A percentile compares a stretch with the other conserved stretches of the same genome.
Evolutionary conservation across 2,113 vertebrate genomes (phyloP).

Genomic region (Platysternon megacephalum): DNA sequence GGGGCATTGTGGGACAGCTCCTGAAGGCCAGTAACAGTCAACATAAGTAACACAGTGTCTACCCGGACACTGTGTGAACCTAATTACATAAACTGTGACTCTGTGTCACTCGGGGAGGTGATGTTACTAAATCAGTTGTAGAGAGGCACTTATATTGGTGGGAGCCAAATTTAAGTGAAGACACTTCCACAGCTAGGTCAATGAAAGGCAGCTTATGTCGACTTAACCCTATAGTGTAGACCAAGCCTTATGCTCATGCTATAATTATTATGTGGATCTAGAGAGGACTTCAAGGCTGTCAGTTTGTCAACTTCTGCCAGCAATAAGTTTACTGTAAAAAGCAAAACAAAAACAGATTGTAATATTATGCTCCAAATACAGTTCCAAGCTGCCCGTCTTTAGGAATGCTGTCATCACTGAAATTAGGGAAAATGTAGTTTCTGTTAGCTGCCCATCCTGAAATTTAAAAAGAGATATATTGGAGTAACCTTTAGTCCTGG

Average conservation of each 20-base stretch:
- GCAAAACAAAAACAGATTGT: background rate
- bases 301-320: background rate
- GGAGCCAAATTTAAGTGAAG: background rate
- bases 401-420: background rate
- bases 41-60: background rate
- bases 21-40: background rate
- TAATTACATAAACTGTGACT: background rate
- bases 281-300: background rate
- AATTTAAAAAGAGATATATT: background rate
- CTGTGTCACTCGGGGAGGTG: background rate
- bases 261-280: background rate
- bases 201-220: background rate
- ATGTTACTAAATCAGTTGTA: background rate
- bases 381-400: background rate
- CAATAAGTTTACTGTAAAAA: background rate
- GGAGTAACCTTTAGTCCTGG: background rate
- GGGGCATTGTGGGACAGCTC: background rate
- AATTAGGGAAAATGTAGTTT: background rate
- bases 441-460: background rate
- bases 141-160: background rate
- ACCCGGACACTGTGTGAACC: background rate
- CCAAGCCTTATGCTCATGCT: background rate
- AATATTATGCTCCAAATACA: background rate
- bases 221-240: background rate
- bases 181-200: background rate